Evolutionary conservation across 2,797 vertebrate genomes (phyloP).

Genomic region (Ptychobarbus kaznakovi): DNA sequence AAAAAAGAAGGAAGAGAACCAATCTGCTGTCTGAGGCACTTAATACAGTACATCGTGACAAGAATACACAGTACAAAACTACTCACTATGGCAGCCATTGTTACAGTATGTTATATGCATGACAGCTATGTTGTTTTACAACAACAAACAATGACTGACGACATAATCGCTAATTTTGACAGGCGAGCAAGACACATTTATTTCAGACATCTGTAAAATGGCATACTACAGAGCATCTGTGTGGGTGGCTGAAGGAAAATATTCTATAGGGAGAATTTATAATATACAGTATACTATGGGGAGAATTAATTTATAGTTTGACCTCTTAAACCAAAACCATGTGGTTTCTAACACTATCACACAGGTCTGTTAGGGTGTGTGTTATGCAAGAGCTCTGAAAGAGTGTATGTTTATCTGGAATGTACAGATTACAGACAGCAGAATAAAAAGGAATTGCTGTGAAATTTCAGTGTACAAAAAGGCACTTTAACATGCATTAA

Average conservation of each 20-base stretch:
- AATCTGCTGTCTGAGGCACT: not conserved
- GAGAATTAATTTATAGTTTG: constrained; percentile 14
- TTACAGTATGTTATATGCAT: constrained; percentile 7
- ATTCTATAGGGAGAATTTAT: not conserved
- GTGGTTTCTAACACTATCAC: not conserved
- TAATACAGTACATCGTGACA: not conserved
- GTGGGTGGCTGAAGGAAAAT: constrained; percentile 1
- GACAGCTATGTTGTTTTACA: constrained; percentile 1
- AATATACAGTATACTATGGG: not conserved
- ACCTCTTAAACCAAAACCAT: not conserved
- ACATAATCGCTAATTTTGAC: not conserved
- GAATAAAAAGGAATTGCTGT: not conserved
- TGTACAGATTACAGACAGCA: not conserved
- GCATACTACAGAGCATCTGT: not conserved
- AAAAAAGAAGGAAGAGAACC: not conserved
- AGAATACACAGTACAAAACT: not conserved
- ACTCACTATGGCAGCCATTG: not conserved
- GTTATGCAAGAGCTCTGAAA: not conserved
- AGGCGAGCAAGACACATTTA: not conserved
- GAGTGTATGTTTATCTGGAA: not conserved
- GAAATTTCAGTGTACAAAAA: not conserved
- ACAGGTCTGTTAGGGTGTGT: not conserved
- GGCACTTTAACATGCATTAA: not conserved
- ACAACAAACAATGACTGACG: constrained; percentile 9
- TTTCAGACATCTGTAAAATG: not conserved